Base-by-base conservation (phyloP, 2,888 invertebrate genomes). In the Chromoteleia sp. region DNA sequence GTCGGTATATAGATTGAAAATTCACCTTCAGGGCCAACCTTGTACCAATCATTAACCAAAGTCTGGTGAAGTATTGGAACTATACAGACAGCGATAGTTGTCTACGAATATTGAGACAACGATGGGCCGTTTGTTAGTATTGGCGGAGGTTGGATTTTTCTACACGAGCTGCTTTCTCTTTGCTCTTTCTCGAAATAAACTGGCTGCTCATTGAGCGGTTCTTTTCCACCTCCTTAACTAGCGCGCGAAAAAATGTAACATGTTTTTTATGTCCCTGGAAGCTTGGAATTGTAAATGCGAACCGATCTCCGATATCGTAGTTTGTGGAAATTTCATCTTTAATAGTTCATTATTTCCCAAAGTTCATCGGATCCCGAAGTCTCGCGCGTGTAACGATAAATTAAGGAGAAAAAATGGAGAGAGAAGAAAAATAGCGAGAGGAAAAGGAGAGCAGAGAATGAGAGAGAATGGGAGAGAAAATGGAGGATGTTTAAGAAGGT, bases 231-330 rank as follows among this genome's bases (percentile, higher is more conserved):
- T 71, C 43, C 63, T 17, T 43, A 54, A 43, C 36, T 52, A 14
- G 21, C 25, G 19, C 14, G 33, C 30, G n/a, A 43, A 74, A 74
- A 74, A 74, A 52, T 30, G 59, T 56, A 63, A 63, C 43, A 54
- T 15, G 12, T 36, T 63, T 63, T 63, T 63, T 63, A 14, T n/a
- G 33, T 29, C 10, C 4, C 39, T 19, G 56, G 39, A 59, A 59
- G 33, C 52, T 73, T 12, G 56, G 52, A 73, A 73, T 43, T 43
- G 59, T 52, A 61, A 61, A 71, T 73, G 61, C 61, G 52, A 48
- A 39, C 19, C 25, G 63, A 73, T 73, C 54, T 33, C 29, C 59
- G 30, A 14, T 58, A 56, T 59, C 39, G 45, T 7, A 21, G 54
- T 33, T 30, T 43, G 43, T 39, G 33, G 12, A 61, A 61, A 73